phyloP scores from a whole-genome alignment of 1,140 invertebrate species.

The Drosophila repletoides region DNA sequence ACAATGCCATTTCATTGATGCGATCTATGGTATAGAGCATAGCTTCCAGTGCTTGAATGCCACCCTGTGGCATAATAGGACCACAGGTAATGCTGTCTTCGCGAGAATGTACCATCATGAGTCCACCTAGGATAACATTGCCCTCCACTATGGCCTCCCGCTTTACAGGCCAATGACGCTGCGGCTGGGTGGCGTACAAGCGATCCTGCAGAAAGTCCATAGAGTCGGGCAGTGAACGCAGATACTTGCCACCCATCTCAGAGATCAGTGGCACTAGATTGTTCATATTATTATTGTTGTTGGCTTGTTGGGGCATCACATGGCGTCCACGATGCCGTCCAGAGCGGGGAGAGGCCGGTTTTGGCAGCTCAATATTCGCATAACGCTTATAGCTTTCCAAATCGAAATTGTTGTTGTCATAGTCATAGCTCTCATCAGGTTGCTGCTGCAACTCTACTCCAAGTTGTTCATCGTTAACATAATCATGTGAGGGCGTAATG shows the following conservation, averaged over 20 bases:
- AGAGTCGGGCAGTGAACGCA: constrained; percentile 72
- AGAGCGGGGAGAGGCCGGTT: constrained; percentile 48
- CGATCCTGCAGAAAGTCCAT: constrained; percentile 62
- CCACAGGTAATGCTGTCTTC: constrained; percentile 91
- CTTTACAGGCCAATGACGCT: constrained; percentile 91
- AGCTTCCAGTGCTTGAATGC: constrained; percentile 91
- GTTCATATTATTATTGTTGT: background rate
- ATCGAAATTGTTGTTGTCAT: constrained; percentile 43
- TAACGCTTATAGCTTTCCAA: constrained; percentile 61
- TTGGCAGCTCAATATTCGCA: constrained; percentile 49
- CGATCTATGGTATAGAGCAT: constrained; percentile 94
- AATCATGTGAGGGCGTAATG: constrained; percentile 27
- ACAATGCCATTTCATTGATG: constrained; percentile 86
- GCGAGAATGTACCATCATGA: constrained; percentile 97
- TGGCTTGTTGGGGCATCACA: constrained; percentile 31
- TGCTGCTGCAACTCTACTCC: background rate
- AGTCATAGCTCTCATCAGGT: background rate
- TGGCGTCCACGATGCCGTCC: constrained; percentile 72
- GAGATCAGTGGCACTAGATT: constrained; percentile 35
- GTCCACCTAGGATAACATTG: constrained; percentile 91
- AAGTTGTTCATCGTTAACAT: constrained; percentile 44
- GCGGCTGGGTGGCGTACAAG: constrained; percentile 43
- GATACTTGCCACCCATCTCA: constrained; percentile 59
- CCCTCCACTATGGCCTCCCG: constrained; percentile 93
- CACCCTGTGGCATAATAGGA: constrained; percentile 94